A percentile compares a stretch with the other conserved stretches of the same genome.
Conservation (phyloP, 2,113 vertebrate species). For the Alethe castanea region DNA sequence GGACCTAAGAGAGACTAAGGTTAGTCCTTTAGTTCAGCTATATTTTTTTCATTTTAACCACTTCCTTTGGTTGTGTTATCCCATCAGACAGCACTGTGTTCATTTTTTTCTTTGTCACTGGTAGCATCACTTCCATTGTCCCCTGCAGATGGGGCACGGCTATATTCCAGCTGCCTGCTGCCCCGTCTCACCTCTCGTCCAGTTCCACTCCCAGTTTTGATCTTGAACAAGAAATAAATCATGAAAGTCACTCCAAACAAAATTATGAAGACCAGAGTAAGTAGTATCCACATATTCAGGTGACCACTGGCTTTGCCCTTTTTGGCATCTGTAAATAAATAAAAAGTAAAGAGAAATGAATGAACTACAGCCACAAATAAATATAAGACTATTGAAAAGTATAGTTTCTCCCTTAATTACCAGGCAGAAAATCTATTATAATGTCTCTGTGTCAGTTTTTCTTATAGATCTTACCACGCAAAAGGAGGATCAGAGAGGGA, state of each 20-base stretch:
- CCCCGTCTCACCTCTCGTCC: rapidly evolving
- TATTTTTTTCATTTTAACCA: neutral
- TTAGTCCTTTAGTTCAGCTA: neutral
- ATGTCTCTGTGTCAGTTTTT: neutral
- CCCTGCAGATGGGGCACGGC: neutral
- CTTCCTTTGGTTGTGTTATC: neutral
- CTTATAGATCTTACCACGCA: neutral
- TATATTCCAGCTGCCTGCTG: neutral
- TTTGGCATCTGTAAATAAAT: constrained; percentile 5
- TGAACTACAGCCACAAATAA: neutral
- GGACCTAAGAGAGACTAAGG: neutral
- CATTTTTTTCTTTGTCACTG: neutral
- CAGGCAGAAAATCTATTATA: neutral
- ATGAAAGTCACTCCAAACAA: neutral
- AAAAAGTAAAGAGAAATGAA: neutral
- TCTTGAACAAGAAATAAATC: neutral
- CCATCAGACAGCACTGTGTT: neutral
- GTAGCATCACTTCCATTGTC: neutral
- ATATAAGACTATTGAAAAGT: neutral
- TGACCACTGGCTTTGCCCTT: neutral
- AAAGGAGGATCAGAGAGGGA: neutral
- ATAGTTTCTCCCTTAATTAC: neutral
- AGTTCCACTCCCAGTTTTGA: neutral
- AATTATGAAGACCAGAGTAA: neutral
- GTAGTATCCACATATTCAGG: neutral